Conservation (phyloP, 2,888 invertebrate species). For the Dione vanillae region DNA sequence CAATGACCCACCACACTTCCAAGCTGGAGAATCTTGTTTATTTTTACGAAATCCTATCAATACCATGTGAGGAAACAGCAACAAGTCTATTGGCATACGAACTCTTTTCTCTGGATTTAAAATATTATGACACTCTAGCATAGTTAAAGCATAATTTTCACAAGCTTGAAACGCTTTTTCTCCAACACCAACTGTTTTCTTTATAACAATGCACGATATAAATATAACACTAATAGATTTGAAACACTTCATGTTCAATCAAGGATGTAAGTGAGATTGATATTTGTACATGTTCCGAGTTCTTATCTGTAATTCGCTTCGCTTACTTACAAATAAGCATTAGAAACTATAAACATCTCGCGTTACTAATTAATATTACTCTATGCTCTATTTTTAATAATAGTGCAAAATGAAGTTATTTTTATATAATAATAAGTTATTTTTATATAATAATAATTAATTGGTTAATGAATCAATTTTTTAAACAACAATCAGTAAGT, state of each 20-base stretch:
- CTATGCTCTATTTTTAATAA: too few species aligned
- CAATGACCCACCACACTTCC: constrained; percentile 79
- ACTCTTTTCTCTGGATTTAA: constrained; percentile 61
- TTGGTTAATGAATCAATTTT: too few species aligned
- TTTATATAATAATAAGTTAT: not conserved
- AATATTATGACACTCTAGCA: constrained; percentile 78
- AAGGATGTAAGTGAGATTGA: constrained; percentile 36
- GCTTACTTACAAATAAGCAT: constrained; percentile 53
- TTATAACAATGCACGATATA: constrained; percentile 40
- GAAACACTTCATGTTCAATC: constrained; percentile 45
- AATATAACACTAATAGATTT: constrained; percentile 30
- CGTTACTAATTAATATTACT: constrained; percentile 53
- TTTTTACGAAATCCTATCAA: constrained; percentile 67
- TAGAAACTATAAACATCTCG: constrained; percentile 55
- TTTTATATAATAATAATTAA: too few species aligned
- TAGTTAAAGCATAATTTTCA: constrained; percentile 64
- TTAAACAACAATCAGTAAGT: too few species aligned
- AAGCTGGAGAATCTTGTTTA: constrained; percentile 51
- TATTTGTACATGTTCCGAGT: constrained; percentile 32
- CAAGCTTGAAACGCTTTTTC: constrained; percentile 73
- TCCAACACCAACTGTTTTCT: constrained; percentile 53
- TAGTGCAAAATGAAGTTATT: not conserved
- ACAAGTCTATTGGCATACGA: constrained; percentile 73
- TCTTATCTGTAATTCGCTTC: constrained; percentile 60
- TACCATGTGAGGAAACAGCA: constrained; percentile 87